These are phyloP conservation scores for Paramacrobiotus metropolitanus DNA, from an alignment of 1,140 invertebrate species.

Conservation along the genomic window DNA sequence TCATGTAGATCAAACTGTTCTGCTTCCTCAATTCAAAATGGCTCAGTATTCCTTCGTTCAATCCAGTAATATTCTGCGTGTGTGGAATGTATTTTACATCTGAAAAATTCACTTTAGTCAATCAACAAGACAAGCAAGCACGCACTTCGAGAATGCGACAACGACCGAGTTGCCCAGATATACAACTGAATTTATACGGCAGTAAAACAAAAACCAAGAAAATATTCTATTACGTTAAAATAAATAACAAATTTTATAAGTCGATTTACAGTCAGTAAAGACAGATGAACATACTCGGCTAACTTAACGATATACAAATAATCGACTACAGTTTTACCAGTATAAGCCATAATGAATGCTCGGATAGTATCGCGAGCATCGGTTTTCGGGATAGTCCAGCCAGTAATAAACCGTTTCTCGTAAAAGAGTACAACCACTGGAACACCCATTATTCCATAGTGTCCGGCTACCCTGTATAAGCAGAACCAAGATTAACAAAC, in stretches of 20 bases:
- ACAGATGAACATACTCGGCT: no score
- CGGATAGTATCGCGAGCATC: constrained; percentile 3
- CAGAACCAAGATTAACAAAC: background rate
- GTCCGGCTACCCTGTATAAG: background rate
- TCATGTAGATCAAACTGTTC: background rate
- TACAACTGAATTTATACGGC: no score
- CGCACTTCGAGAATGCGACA: no score
- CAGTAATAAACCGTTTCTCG: background rate
- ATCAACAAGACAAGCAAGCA: no score
- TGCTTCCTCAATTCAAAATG: background rate
- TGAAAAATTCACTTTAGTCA: background rate
- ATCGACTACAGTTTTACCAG: no score
- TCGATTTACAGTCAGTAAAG: no score
- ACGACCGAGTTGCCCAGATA: no score
- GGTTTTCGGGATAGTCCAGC: background rate
- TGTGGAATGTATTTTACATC: background rate
- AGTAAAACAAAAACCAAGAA: no score
- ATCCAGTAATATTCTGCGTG: background rate
- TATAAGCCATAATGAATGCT: constrained; percentile 2
- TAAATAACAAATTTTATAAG: no score
- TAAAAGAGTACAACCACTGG: background rate
- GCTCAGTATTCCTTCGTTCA: background rate
- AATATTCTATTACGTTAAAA: no score
- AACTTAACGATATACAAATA: no score
- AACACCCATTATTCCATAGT: constrained; percentile 2